Evolutionary conservation across 2,888 invertebrate species (phyloP).

Genomic region (Marronus borbonicus): DNA sequence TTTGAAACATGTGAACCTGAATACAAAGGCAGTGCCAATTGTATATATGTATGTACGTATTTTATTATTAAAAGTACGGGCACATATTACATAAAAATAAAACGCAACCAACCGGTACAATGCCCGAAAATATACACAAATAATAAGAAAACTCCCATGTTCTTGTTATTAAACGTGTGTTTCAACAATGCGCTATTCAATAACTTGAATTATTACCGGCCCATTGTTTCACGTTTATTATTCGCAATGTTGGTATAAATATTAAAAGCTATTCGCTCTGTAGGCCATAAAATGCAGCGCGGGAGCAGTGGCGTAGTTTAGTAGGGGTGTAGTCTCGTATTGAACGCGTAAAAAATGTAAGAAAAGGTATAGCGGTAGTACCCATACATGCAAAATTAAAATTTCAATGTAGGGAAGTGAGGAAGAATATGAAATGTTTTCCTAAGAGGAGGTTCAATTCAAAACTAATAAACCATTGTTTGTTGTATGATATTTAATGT

Average conservation of each 20-base stretch:
- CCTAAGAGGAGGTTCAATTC: too few relatives aligned
- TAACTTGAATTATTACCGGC: conserved; percentile 4
- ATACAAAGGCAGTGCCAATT: background rate
- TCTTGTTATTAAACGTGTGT: conserved; percentile 8
- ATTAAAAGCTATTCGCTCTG: background rate
- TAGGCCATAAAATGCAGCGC: background rate
- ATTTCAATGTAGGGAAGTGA: background rate
- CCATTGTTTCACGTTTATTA: conserved; percentile 26
- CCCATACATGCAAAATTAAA: background rate
- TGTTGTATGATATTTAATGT: too few relatives aligned
- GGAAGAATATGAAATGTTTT: background rate
- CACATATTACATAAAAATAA: conserved; percentile 6
- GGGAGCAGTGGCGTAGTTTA: background rate
- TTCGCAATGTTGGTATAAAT: conserved; percentile 7
- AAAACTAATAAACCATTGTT: too few relatives aligned
- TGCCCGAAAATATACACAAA: conserved; percentile 18
- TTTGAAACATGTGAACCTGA: too few relatives aligned
- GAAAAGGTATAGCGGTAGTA: background rate
- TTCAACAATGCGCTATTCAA: conserved; percentile 23
- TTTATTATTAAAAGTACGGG: too few relatives aligned
- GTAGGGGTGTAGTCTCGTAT: too few relatives aligned
- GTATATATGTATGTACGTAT: too few relatives aligned
- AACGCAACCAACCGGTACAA: background rate
- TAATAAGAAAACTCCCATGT: conserved; percentile 28
- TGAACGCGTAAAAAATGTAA: background rate